Evolutionary conservation across 2,113 vertebrate genomes (phyloP), one percentile per base, ranked within the genome.

Genomic region (Eulacestoma nigropectus): DNA sequence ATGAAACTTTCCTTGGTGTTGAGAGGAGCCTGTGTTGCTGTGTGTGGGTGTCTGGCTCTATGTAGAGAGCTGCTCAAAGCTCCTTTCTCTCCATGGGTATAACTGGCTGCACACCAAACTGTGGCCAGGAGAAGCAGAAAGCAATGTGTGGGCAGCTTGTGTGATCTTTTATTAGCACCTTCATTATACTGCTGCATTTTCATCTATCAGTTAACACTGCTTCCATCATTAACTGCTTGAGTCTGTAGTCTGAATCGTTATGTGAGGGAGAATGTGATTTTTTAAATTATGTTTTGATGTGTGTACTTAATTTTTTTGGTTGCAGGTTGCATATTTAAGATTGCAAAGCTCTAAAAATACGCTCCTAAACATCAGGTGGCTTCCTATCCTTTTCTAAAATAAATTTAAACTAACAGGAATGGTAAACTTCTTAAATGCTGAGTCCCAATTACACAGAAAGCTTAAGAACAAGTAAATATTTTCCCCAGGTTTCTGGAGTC

Each of bases 161-260:
- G 33, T 94, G 94, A 96, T 96, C 97, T 98, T 98, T 98, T 98
- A 96, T 98, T 97, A 98, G 96, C 96, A 90, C 76, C 92, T 88
- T 94, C 84, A 85, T 97, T 97, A 93, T 96, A 46, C 76, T 96
- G 82, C 67, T 83, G 92, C 4, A 3, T 80, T 93, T 96, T 94
- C 83, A 33, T 56, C 21, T 20, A 86, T 95, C 92, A 90, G 23
- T 57, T 96, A 94, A 93, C 80, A 39, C 90, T 55, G 59, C 81
- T 92, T 93, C 80, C 70, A 67, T 87, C 82, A 73, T 87, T 96
- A 92, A 85, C 83, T 89, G 64, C 91, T 95, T 74, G 47, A 95
- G 82, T 82, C 83, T 69, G 84, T 73, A 25, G n/a, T 72, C 80
- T 32, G 84, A 95, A 93, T 89, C 35, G 47, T 84, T 32, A 65